Base-by-base conservation (phyloP, 2,113 vertebrate genomes). In the Osmerus mordax region DNA sequence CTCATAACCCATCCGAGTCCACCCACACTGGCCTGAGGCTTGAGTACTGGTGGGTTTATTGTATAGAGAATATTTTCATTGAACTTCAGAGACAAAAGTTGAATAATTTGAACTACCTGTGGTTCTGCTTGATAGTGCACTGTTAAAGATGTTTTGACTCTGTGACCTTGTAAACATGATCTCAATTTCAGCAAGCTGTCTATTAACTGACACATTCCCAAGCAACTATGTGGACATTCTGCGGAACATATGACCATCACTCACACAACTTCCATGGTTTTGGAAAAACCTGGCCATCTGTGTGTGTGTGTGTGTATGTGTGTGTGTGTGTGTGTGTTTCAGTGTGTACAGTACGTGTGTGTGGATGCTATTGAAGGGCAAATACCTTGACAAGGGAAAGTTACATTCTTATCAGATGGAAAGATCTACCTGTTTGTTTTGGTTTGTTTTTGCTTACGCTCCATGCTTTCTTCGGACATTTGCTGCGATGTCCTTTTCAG, bases 341-440 rank as follows among this genome's bases (percentile, higher is more conserved):
- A 47, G 41, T 47, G 41, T 47, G 41, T 47, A 12, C 41, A 11
- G 9, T 12, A 47, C 12, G 65, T 74, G 76, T 82, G 76, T 66
- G 53, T 63, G 65, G 70, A 83, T 76, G 79, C 76, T 72, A 78
- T 78, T 81, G 78, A 53, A 83, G 82, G 86, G 84, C 84, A 83
- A 88, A 90, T 84, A 80, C 73, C 83, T 78, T 80, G 85, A 86
- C 77, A 84, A 66, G 79, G 84, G 73, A 72, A 81, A 78, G 72
- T 87, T 72, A 79, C 78, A 70, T 62, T 74, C 73, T 83, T 88
- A 90, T 90, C 89, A 77, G 75, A 78, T 81, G 87, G 86, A 89
- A 90, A 87, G 67, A 88, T 90, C 86, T 84, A 83, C 83, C 80
- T 81, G 83, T 73, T 85, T 88, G 87, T 90, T 90, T 85, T 79